These are phyloP conservation scores for Catharus bicknelli DNA, from an alignment of 2,113 vertebrate genomes.

Conservation along the genomic window DNA sequence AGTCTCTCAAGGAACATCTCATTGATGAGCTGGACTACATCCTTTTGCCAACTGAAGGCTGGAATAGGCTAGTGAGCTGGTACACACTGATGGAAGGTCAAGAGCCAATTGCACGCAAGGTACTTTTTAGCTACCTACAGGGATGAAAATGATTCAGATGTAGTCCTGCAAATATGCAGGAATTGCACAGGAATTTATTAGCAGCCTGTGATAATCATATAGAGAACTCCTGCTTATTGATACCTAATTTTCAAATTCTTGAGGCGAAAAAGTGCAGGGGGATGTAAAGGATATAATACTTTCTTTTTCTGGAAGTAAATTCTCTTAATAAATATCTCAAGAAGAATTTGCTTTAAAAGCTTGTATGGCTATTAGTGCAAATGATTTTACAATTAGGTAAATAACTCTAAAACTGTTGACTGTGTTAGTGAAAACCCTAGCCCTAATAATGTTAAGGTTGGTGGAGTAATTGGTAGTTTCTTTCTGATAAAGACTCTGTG, in stretches of 20 bases:
- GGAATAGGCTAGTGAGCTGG: conserved; percentile 98
- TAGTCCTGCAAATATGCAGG: background rate
- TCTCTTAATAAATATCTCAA: background rate
- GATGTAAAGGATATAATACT: background rate
- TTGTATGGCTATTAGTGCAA: background rate
- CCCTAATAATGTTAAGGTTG: background rate
- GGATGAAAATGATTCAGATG: background rate
- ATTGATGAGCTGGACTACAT: conserved; percentile 99
- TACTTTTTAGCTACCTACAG: conserved; percentile 49
- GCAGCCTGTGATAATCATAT: background rate
- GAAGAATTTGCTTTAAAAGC: background rate
- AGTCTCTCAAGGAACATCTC: conserved; percentile 96
- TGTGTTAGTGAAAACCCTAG: background rate
- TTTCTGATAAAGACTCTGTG: background rate
- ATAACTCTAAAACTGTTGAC: background rate
- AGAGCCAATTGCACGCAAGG: conserved; percentile 96
- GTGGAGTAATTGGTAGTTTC: background rate
- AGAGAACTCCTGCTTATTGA: background rate
- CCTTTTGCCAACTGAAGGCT: conserved; percentile 94
- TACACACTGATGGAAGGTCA: conserved; percentile 90
- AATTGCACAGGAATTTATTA: background rate
- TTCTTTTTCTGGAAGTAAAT: background rate
- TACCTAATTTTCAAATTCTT: background rate
- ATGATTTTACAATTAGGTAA: background rate
- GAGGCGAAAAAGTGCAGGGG: background rate